phyloP scores from a whole-genome alignment of 2,113 vertebrate genomes.

The Chamaea fasciata region DNA sequence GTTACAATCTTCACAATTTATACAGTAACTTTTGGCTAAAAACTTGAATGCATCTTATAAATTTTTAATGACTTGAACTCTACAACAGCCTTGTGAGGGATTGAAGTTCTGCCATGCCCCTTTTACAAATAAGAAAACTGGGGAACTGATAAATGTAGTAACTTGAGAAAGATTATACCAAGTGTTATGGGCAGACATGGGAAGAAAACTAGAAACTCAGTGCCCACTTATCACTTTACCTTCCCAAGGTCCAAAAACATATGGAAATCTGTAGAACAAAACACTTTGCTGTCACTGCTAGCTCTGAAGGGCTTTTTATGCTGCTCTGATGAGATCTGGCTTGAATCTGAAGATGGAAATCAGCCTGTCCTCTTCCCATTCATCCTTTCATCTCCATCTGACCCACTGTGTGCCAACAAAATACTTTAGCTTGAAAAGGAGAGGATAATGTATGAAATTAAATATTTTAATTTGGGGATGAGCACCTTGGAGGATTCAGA shows the following conservation, averaged over 20 bases:
- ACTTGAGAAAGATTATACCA: background rate
- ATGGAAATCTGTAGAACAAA: background rate
- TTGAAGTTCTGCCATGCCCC: background rate
- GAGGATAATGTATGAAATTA: background rate
- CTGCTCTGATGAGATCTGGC: background rate
- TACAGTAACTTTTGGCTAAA: conserved; percentile 24
- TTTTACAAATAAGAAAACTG: background rate
- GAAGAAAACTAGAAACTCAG: background rate
- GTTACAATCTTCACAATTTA: conserved; percentile 10
- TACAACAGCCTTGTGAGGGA: background rate
- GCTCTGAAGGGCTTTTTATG: background rate
- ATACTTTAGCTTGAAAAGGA: background rate
- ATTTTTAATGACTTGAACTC: conserved; percentile 32
- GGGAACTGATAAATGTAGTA: background rate
- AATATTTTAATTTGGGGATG: background rate
- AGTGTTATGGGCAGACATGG: background rate
- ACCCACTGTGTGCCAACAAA: background rate
- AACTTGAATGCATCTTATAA: background rate
- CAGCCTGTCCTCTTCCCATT: background rate
- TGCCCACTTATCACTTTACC: background rate
- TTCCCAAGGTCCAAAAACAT: background rate
- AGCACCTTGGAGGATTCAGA: background rate
- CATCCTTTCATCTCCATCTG: background rate
- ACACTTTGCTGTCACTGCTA: background rate
- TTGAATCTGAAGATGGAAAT: background rate